phyloP scores from a whole-genome alignment of 2,888 invertebrate species.

The Chalcis sispes region DNA sequence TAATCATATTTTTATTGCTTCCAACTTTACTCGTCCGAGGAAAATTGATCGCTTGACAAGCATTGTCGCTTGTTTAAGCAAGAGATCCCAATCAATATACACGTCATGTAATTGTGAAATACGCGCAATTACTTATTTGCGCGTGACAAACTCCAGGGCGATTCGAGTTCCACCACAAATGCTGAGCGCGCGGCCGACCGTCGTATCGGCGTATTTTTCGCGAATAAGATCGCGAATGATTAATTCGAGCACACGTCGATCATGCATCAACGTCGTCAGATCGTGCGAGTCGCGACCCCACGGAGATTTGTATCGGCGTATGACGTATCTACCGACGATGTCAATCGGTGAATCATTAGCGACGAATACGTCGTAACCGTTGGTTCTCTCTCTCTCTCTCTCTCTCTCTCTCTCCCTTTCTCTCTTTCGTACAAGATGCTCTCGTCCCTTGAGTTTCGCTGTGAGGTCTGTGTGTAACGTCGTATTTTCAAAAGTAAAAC shows the following conservation, averaged over 20 bases:
- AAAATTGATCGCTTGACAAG: too few relatives aligned
- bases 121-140: neutral
- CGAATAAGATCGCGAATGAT: too few relatives aligned
- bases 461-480: neutral
- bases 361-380: slow-evolving; percentile 14
- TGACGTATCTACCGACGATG: slow-evolving; percentile 20
- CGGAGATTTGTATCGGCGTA: slow-evolving; percentile 40
- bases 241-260: slow-evolving; percentile 18
- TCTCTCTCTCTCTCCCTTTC: neutral
- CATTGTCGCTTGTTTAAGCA: too few relatives aligned
- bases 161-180: too few relatives aligned
- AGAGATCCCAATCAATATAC: too few relatives aligned
- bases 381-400: too few relatives aligned
- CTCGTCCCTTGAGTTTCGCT: neutral
- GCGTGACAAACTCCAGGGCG: too few relatives aligned
- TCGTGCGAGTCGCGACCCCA: neutral
- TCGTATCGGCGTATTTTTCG: too few relatives aligned
- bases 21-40: too few relatives aligned
- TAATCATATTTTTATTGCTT: too few relatives aligned
- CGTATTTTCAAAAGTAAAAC: neutral
- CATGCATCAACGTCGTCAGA: slow-evolving; percentile 45
- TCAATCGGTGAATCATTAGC: slow-evolving; percentile 51
- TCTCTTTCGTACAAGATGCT: neutral
- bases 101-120: slow-evolving; percentile 12
- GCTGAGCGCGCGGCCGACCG: too few relatives aligned